Evolutionary conservation across 1,140 invertebrate species (phyloP).

Genomic region (Nasonia longicornis): DNA sequence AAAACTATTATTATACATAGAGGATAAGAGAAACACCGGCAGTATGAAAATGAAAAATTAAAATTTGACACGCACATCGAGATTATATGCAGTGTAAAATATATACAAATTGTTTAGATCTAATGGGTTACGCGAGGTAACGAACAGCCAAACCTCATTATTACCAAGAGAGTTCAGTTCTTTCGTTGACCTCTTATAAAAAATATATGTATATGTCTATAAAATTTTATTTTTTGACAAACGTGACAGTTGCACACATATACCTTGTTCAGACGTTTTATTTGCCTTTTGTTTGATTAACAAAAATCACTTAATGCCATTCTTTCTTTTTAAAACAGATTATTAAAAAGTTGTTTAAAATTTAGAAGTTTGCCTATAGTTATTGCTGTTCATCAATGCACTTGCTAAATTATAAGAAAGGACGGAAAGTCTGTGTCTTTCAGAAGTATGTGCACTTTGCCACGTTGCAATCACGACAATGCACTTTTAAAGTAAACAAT

Average conservation of each 20-base stretch:
- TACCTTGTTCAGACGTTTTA: constrained; percentile 38
- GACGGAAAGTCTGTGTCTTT: constrained; percentile 33
- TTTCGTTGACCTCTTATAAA: constrained; percentile 51
- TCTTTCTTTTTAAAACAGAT: not conserved
- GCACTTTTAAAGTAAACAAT: constrained; percentile 36
- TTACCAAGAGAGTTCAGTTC: not conserved
- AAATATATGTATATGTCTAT: constrained; percentile 51
- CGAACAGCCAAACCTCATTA: constrained; percentile 5
- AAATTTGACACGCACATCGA: constrained; percentile 39
- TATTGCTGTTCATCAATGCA: constrained; percentile 9
- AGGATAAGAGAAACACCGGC: not conserved
- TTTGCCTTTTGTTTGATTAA: constrained; percentile 48
- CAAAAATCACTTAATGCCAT: constrained; percentile 15
- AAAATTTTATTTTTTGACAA: constrained; percentile 34
- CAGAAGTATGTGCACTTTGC: constrained; percentile 7
- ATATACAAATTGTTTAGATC: constrained; percentile 53
- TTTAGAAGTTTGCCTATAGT: not conserved
- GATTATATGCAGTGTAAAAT: constrained; percentile 53
- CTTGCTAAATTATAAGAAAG: constrained; percentile 11
- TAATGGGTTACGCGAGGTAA: constrained; percentile 22
- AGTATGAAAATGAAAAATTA: constrained; percentile 44
- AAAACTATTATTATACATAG: not conserved
- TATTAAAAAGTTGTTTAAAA: not conserved
- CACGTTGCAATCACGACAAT: constrained; percentile 24
- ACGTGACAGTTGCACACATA: constrained; percentile 27